Percentiles rank a stretch among this genome's conserved stretches.
Evolutionary conservation across 2,797 vertebrate genomes (phyloP).

Genomic region (Eremophila alpestris): DNA sequence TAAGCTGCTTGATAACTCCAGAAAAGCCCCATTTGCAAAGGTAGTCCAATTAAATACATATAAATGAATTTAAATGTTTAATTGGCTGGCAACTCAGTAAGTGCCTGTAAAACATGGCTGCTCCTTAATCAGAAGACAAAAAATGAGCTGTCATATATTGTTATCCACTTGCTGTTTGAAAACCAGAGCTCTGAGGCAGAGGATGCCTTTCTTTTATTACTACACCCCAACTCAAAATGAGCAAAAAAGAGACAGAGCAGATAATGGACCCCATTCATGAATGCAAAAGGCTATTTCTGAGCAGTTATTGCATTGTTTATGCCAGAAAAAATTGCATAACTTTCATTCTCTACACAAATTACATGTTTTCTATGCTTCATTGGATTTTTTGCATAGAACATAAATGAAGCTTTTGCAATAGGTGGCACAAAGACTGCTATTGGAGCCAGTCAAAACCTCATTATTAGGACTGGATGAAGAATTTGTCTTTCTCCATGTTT

Average conservation of each 20-base stretch:
- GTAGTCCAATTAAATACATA: background rate
- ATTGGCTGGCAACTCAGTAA: constrained; percentile 18
- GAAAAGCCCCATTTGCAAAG: background rate
- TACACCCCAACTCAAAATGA: background rate
- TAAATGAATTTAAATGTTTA: background rate
- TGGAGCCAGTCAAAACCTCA: background rate
- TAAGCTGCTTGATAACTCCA: background rate
- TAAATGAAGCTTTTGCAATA: constrained; percentile 58
- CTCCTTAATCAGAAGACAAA: constrained; percentile 40
- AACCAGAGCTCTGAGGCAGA: constrained; percentile 10
- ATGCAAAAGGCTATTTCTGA: constrained; percentile 45
- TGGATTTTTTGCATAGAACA: constrained; percentile 45
- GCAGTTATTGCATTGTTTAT: constrained; percentile 59
- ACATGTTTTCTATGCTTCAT: constrained; percentile 55
- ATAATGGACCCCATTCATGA: constrained; percentile 39
- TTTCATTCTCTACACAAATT: constrained; percentile 52
- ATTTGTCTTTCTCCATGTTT: constrained; percentile 26
- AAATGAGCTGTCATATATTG: constrained; percentile 13
- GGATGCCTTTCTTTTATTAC: background rate
- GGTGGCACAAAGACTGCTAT: constrained; percentile 28
- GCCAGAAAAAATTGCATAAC: constrained; percentile 48
- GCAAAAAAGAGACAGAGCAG: background rate
- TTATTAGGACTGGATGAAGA: constrained; percentile 35
- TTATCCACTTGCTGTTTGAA: constrained; percentile 24
- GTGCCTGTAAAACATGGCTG: background rate